Evolutionary conservation across 1,140 invertebrate species (phyloP), one percentile per base, ranked within the genome.

Genomic region (Diachasmimorpha longicaudata): DNA sequence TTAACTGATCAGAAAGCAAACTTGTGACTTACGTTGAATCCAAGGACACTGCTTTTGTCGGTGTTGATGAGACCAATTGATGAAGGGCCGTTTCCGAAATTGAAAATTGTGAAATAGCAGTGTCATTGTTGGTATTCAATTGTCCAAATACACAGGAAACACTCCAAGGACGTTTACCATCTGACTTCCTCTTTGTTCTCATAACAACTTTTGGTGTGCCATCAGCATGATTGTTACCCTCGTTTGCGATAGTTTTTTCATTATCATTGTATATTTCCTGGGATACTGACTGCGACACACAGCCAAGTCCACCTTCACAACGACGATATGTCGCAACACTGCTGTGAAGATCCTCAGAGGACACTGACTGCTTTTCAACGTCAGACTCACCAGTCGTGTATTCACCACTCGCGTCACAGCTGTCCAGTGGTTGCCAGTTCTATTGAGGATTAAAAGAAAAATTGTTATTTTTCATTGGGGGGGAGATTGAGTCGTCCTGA

Each of bases 401-500:
- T 89, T 97, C 96, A 21, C 95, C 94, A 78, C 96, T 97, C 0
- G 96, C 96, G 84, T 98, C 96, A 85, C 96, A 97, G 84, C 91
- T 92, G 80, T 92, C 91, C 71, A 90, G 78, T 52, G 87, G 82
- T 80, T 89, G 81, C 78, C 70, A 81, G 81, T 70, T 79, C 73
- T 55, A 68, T 74, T 14, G 79, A 19, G 70, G 73, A 72, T 66
- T 4, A 79, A 42, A 68, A 44, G 6, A 71, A 74, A 31, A 31
- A 73, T 44, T 44, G 21, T 66, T 16, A 63, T 9, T 23, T 63
- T 63, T 63, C 48, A 52, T 52, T 16, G 48, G n/a, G 14, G 44
- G n/a, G 19, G 10, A 11, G 9, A 42, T 63, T 0, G 23, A 63
- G 58, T 25, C 21, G 8, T 63, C 58, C 13, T 19, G 9, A 11